phyloP scores from a whole-genome alignment of 2,888 invertebrate species.

The Cephonodes hylas region DNA sequence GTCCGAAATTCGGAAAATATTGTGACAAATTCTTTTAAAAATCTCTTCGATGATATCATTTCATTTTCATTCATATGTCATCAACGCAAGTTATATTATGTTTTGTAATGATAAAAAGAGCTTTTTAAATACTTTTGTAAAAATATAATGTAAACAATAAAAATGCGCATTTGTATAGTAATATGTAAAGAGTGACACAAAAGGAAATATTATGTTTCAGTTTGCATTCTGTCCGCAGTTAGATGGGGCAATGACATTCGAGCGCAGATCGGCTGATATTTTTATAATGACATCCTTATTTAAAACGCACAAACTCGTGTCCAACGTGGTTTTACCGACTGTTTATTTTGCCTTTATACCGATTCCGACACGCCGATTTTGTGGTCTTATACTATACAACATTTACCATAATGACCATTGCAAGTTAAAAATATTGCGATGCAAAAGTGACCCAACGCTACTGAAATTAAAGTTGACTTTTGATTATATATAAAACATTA shows the following conservation, averaged over 20 bases:
- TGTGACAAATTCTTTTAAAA: no score
- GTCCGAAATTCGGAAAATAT: no score
- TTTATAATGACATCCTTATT: constrained; percentile 62
- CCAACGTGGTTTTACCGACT: constrained; percentile 61
- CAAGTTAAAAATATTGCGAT: constrained; percentile 51
- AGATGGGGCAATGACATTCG: constrained; percentile 1
- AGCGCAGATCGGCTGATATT: constrained; percentile 38
- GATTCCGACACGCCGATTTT: constrained; percentile 78
- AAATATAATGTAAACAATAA: no score
- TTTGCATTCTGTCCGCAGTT: neutral
- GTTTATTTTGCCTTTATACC: constrained; percentile 79
- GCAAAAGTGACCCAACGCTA: constrained; percentile 47
- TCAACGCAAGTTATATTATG: no score
- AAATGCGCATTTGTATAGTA: no score
- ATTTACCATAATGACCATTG: constrained; percentile 78
- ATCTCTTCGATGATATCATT: no score
- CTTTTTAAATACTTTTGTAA: no score
- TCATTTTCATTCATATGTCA: no score
- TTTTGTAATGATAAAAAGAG: no score
- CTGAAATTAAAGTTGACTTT: constrained; percentile 55
- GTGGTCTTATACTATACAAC: constrained; percentile 77
- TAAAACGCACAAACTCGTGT: constrained; percentile 46
- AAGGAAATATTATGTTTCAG: neutral
- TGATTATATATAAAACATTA: constrained; percentile 58
- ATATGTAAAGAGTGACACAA: no score